Conservation (phyloP, 1,140 invertebrate species). For the Coelopa frigida region DNA sequence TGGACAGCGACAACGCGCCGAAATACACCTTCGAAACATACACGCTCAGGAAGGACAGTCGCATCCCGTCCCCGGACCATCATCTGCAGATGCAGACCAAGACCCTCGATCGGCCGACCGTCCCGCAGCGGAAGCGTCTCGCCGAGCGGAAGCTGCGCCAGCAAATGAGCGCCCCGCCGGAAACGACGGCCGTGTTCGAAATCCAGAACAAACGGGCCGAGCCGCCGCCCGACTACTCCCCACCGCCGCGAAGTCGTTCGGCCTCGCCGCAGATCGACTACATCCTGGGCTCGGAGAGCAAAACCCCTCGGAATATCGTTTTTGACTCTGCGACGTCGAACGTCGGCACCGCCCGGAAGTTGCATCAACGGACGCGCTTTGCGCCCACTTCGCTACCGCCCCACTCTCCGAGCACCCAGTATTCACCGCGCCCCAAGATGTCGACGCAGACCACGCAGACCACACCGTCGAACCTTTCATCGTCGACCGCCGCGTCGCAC, state of each 20-base stretch:
- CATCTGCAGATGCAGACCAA: too few species aligned
- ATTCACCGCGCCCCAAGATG: conserved; percentile 28
- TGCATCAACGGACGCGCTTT: conserved; percentile 59
- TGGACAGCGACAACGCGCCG: too few species aligned
- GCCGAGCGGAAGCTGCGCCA: conserved; percentile 39
- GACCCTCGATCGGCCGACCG: conserved; percentile 44
- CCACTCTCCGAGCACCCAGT: conserved; percentile 46
- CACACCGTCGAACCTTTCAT: conserved; percentile 17
- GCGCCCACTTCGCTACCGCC: conserved; percentile 48
- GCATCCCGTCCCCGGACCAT: too few species aligned
- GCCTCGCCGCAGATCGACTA: conserved; percentile 44
- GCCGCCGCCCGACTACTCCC: conserved; percentile 63
- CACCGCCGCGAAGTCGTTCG: conserved; percentile 50
- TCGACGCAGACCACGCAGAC: conserved; percentile 20
- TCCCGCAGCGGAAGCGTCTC: conserved; percentile 54
- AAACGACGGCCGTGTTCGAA: conserved; percentile 7
- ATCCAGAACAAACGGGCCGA: conserved; percentile 34
- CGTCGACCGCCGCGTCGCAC: conserved; percentile 27
- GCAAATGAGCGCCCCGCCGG: conserved; percentile 16
- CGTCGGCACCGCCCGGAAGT: conserved; percentile 44
- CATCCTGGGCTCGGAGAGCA: conserved; percentile 12
- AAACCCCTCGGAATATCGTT: conserved; percentile 36
- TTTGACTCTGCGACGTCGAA: conserved; percentile 14
- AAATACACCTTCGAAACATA: too few species aligned
- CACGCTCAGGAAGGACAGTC: too few species aligned